These are phyloP conservation scores for Brenthis hecate DNA, from an alignment of 2,888 invertebrate species.

Conservation along the genomic window DNA sequence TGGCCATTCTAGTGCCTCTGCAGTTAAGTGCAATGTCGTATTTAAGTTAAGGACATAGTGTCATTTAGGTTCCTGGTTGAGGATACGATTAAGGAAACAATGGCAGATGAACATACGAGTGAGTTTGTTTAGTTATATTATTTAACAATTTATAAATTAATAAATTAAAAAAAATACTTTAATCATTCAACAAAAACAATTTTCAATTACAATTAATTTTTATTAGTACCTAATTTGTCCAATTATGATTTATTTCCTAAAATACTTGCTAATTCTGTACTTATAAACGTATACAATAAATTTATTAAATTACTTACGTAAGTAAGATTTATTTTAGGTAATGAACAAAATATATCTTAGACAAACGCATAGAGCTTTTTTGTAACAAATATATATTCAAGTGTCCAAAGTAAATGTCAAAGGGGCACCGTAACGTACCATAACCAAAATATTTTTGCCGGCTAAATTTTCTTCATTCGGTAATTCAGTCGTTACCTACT, in stretches of 20 bases:
- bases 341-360: no score
- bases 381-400: conserved; percentile 37
- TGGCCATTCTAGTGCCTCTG: conserved; percentile 65
- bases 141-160: conserved; percentile 6
- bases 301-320: no score
- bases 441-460: conserved; percentile 61
- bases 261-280: no score
- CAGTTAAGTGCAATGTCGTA: conserved; percentile 68
- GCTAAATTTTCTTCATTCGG: conserved; percentile 39
- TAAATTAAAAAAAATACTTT: not conserved
- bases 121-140: conserved; percentile 35
- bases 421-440: conserved; percentile 60
- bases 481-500: conserved; percentile 52
- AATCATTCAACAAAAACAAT: not conserved
- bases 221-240: no score
- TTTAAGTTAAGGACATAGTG: conserved; percentile 48
- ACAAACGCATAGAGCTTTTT: no score
- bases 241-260: no score
- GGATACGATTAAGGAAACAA: conserved; percentile 52
- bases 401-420: conserved; percentile 73
- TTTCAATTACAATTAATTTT: not conserved
- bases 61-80: conserved; percentile 24
- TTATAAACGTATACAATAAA: no score
- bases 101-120: conserved; percentile 52
- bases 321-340: no score